A percentile compares a stretch with the other conserved stretches of the same genome.
Conservation (phyloP, 2,888 invertebrate genomes). For the Furcula furcula region DNA sequence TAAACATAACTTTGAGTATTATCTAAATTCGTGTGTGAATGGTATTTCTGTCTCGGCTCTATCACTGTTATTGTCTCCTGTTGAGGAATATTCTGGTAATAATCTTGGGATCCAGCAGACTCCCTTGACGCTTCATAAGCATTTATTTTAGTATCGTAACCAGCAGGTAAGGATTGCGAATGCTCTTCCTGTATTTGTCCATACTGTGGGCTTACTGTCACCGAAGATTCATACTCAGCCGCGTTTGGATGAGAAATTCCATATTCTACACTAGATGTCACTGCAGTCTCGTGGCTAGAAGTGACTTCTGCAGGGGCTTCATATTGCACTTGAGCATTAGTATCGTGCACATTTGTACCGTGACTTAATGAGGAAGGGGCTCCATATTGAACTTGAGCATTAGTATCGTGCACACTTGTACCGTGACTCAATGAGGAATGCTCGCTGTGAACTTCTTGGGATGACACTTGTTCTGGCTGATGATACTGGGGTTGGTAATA, state of each 20-base stretch:
- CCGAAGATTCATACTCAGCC: conserved; percentile 18
- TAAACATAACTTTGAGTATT: conserved; percentile 54
- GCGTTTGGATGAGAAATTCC: conserved; percentile 23
- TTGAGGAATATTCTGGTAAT: conserved; percentile 43
- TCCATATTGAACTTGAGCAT: conserved; percentile 43
- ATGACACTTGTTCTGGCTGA: conserved; percentile 36
- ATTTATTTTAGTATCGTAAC: conserved; percentile 17
- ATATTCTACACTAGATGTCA: conserved; percentile 31
- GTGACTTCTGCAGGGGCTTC: conserved; percentile 37
- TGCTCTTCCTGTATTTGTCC: conserved; percentile 21
- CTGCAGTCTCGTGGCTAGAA: conserved; percentile 32
- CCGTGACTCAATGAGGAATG: conserved; percentile 14
- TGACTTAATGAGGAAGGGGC: too few relatives aligned
- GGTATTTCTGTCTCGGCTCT: conserved; percentile 39
- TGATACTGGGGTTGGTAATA: conserved; percentile 51
- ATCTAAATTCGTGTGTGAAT: conserved; percentile 38
- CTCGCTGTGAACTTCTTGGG: conserved; percentile 28
- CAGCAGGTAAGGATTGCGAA: conserved; percentile 21
- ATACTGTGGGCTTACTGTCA: conserved; percentile 31
- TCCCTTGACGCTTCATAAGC: conserved; percentile 21
- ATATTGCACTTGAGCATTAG: conserved; percentile 41
- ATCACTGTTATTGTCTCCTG: conserved; percentile 42
- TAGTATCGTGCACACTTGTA: conserved; percentile 19
- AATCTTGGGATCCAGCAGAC: conserved; percentile 32
- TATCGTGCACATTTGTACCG: too few relatives aligned